phyloP scores from a whole-genome alignment of 92 coral and sea anemone species.

The Epizoanthus fatuus region DNA sequence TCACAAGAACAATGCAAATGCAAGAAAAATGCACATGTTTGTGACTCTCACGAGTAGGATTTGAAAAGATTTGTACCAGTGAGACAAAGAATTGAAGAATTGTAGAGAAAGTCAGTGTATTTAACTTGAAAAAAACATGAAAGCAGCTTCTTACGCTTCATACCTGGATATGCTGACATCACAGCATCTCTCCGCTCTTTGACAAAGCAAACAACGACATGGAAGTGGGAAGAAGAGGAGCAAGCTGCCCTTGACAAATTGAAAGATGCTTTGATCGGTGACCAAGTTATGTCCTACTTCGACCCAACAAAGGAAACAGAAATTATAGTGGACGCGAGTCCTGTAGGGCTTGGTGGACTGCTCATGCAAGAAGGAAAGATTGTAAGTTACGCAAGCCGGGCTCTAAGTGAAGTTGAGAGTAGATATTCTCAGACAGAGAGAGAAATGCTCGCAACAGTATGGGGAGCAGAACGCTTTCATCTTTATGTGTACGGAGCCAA shows the following conservation, averaged over 20 bases:
- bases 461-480: not conserved
- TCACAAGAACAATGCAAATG: too few relatives aligned
- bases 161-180: slow-evolving; percentile 57
- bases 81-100: too few relatives aligned
- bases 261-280: slow-evolving; percentile 67
- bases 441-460: slow-evolving; percentile 65
- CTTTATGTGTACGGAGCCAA: not conserved
- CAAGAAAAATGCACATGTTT: too few relatives aligned
- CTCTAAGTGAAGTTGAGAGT: slow-evolving; percentile 63
- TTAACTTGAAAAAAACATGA: too few relatives aligned
- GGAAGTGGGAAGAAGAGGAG: slow-evolving; percentile 76
- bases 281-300: slow-evolving; percentile 66
- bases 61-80: too few relatives aligned
- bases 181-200: slow-evolving; percentile 67
- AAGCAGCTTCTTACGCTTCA: slow-evolving; percentile 59
- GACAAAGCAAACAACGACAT: slow-evolving; percentile 57
- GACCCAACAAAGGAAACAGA: slow-evolving; percentile 59
- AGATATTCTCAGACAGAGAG: slow-evolving; percentile 69
- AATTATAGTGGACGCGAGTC: slow-evolving; percentile 69
- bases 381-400: slow-evolving; percentile 71
- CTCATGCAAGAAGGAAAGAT: slow-evolving; percentile 53
- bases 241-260: slow-evolving; percentile 63
- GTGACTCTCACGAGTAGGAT: too few relatives aligned
- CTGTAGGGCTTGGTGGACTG: slow-evolving; percentile 53
- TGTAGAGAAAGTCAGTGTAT: too few relatives aligned